Percentiles rank a stretch among this genome's conserved stretches.
phyloP scores from a whole-genome alignment of 2,113 vertebrate species.

The Dicentrarchus labrax region DNA sequence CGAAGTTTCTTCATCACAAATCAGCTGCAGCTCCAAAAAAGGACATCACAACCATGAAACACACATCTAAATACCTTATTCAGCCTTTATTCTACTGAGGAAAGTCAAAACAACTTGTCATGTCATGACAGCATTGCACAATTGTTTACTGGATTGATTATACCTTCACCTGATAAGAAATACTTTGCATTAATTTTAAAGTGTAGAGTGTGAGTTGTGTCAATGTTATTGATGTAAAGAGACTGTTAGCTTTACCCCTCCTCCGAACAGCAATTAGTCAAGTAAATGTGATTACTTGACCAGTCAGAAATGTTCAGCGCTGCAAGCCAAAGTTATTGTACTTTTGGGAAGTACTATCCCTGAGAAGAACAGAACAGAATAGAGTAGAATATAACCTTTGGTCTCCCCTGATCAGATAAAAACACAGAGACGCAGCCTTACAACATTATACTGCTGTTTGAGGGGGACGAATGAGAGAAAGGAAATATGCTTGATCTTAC shows the following conservation, averaged over 20 bases:
- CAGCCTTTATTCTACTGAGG: neutral
- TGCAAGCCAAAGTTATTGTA: no score
- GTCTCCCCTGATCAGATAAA: neutral
- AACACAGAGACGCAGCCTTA: no score
- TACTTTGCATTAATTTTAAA: neutral
- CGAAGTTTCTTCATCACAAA: neutral
- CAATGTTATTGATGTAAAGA: no score
- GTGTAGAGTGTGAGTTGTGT: neutral
- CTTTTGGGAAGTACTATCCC: no score
- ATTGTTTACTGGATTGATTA: neutral
- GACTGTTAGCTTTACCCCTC: no score
- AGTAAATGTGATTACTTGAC: no score
- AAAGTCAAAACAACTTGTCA: neutral
- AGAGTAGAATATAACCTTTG: neutral
- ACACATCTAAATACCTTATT: no score
- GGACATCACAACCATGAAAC: neutral
- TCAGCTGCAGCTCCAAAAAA: neutral
- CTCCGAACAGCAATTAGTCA: no score
- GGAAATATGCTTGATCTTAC: fast-evolving
- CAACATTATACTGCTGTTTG: neutral
- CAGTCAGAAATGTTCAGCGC: no score
- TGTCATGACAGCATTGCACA: neutral
- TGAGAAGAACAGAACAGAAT: no score
- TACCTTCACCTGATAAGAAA: neutral
- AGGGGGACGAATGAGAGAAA: fast-evolving